Base-by-base conservation (phyloP, 2,888 invertebrate species). In the Stenolophus ochropezus region DNA sequence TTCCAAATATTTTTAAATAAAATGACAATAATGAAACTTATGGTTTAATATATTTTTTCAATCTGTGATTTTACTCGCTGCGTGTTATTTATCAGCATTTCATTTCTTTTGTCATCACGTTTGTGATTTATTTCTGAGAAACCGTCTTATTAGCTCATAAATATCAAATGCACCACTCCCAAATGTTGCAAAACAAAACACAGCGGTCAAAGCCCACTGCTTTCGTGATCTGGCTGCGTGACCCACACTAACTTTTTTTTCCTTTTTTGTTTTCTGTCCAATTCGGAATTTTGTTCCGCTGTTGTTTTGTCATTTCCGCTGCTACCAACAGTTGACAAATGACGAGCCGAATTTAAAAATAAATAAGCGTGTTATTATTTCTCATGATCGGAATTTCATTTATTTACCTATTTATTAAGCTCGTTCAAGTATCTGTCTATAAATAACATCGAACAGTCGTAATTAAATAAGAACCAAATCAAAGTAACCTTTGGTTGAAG, bases 111-210 rank as follows among this genome's bases (percentile, higher is more conserved):
- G 33, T 42, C 33, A 42, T 42, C 33, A 42, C 33, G 33, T 42
- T 11, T 11, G 11, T 11, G 33, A 42, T 42, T 42, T 42, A 42
- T 42, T 42, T 42, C 33, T 42, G 33, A 42, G 33, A 42, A 42
- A 42, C 33, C 6, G 11, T 8, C 33, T 42, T 42, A 56, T 56
- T 56, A 56, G 21, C 21, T 11, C 56, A 56, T 56, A 56, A 20
- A 56, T 56, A 56, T 56, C 56, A 56, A 56, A 56, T 56, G 11
- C 11, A 56, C 21, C 56, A 56, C 56, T 56, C 56, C 56, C 56
- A 20, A 56, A 56, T 56, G 20, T 56, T 56, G 11, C 56, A 56
- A 56, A 21, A 56, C 56, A 56, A 56, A 56, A 6, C 21, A 56
- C 56, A 56, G 20, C 56, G 56, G 51, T 53, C 16, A 53, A 53